Base-by-base conservation (phyloP, 1,140 invertebrate genomes). In the Prorops nasuta region DNA sequence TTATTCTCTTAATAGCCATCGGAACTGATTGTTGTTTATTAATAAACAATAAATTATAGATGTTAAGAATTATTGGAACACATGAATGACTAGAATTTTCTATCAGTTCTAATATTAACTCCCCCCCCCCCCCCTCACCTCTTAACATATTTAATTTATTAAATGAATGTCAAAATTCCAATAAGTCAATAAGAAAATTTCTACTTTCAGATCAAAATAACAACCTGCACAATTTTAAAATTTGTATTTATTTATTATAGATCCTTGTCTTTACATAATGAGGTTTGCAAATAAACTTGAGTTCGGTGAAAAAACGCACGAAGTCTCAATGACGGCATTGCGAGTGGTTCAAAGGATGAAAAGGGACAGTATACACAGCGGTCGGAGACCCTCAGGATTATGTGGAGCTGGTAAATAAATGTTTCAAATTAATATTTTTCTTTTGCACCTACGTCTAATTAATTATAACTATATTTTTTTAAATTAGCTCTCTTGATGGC, bases 271-370 rank as follows among this genome's bases (percentile, higher is more conserved):
- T 18, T 98, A 96, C 67, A 92, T 98, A 37, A 79, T 95, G 56
- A 81, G 96, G 38, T 99, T 98, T 79, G 92, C 96, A n/a, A 88
- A 92, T 56, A 88, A 92, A 62, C 77, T 99, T 31, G 89, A 97
- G 67, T 91, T 99, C 72, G 94, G 87, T 2, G 84, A 90, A 2
- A 96, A 96, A 77, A 90, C 90, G 3, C 90, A 97, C 66, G 88
- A 95, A 67, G 96, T 99, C 2, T 90, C 90, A n/a, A 93, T 89
- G 80, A 98, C 96, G 1, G 96, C 96, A 0, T 78, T 94, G 24
- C 80, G 96, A 49, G 80, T 99, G 32, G 92, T 99, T 6, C 90
- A 95, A 71, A 80, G 97, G 65, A 99, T 99, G 97, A 98, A 98
- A 74, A 85, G 91, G 63, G 97, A 99, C 77, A 98, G 92, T 77